Evolutionary conservation across 2,113 vertebrate genomes (phyloP), one percentile per base, ranked within the genome.

Genomic region (Lamprotornis superbus): DNA sequence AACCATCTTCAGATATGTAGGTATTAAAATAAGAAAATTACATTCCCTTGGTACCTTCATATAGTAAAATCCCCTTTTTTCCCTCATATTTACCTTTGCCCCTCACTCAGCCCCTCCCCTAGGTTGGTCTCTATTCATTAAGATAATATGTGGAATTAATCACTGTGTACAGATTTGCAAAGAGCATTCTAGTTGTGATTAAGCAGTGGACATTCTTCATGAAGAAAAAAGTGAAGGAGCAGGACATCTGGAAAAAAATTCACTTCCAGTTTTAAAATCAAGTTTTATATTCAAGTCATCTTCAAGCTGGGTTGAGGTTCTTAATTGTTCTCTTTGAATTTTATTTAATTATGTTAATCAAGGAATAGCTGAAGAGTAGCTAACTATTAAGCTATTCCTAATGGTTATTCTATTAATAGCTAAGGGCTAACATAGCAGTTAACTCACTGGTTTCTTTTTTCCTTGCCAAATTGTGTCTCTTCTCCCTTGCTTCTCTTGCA

Each of bases 271-370:
- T 89, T 71, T 27, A 64, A 71, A 61, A 64, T 56, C 31, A 85
- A 61, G 14, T 84, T 95, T 60, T 78, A 12, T 63, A 89, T 84
- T 87, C 77, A 40, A 71, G 35, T 81, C 46, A 39, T 53, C 68
- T 77, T 83, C 65, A 59, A 35, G 70, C 21, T 40, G 33, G 17
- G 18, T 78, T 70, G 71, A 86, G 47, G 12, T 70, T 93, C 81
- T 94, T 63, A 69, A 90, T 80, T 0, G 1, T 50, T 94, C 1
- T 1, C 40, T 85, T 55, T 57, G 85, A 88, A 55, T 88, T 90
- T 94, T 83, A 70, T 93, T 90, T 89, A 86, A 91, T 91, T 92
- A 81, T 86, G 60, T 77, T 93, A 95, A 95, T 86, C 68, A 80
- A 86, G 59, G 37, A 92, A 59, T 47, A 88, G 55, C 50, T 92